Evolutionary conservation across 2,888 invertebrate genomes (phyloP).

Genomic region (Cacoxenus indagator): DNA sequence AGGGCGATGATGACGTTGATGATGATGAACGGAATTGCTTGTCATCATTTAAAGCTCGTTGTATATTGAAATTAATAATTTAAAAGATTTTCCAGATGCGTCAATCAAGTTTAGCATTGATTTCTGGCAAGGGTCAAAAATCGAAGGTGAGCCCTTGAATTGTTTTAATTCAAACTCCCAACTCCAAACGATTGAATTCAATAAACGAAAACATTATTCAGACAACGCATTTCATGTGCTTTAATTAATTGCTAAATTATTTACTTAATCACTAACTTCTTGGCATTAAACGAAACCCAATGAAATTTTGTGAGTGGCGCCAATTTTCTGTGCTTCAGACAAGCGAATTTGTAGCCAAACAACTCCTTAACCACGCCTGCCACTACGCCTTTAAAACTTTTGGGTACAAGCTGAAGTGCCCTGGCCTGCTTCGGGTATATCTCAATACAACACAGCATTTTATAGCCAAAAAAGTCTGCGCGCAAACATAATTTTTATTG

Average conservation of each 20-base stretch:
- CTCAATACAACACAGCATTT: slow-evolving; percentile 3
- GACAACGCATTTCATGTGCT: background rate
- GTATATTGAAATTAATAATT: slow-evolving; percentile 62
- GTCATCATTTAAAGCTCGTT: slow-evolving; percentile 56
- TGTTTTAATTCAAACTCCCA: no score
- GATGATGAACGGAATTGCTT: slow-evolving; percentile 43
- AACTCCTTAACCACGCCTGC: no score
- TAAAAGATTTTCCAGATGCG: slow-evolving; percentile 41
- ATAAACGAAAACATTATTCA: no score
- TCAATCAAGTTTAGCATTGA: no score
- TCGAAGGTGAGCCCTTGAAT: slow-evolving; percentile 1
- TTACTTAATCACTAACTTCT: background rate
- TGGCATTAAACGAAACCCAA: background rate
- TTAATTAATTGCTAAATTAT: slow-evolving; percentile 17
- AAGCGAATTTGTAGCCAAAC: slow-evolving; percentile 20
- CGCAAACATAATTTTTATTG: slow-evolving; percentile 16
- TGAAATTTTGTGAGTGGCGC: background rate
- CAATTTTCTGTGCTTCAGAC: slow-evolving; percentile 2
- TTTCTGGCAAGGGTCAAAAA: no score
- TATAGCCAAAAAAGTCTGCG: slow-evolving; percentile 7
- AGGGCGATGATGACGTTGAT: background rate
- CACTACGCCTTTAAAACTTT: background rate
- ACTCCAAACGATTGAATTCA: no score
- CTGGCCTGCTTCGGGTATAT: background rate
- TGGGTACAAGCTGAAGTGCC: no score